Conservation (phyloP, 2,888 invertebrate species). For the Polymixis flavicincta region DNA sequence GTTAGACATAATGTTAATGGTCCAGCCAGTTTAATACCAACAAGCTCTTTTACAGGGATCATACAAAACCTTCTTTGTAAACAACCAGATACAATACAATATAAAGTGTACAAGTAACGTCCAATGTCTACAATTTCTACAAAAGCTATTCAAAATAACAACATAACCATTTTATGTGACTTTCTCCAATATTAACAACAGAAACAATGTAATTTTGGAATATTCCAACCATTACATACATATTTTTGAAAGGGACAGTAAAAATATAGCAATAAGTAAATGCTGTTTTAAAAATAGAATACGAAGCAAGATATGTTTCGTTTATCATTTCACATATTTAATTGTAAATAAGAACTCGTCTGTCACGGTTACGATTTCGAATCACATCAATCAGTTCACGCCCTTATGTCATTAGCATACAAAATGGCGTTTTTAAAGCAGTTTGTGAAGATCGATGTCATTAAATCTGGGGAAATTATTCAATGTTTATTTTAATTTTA, state of each 20-base stretch:
- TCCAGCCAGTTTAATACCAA: background rate
- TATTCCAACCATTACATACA: background rate
- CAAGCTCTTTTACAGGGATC: background rate
- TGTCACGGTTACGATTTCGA: slow-evolving; percentile 2
- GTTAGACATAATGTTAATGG: background rate
- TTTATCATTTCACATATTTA: background rate
- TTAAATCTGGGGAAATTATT: slow-evolving; percentile 7
- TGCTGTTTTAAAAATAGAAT: background rate
- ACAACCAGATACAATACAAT: background rate
- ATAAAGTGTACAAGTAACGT: background rate
- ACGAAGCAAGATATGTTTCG: slow-evolving; percentile 1
- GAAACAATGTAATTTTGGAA: slow-evolving; percentile 15
- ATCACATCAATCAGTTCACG: background rate
- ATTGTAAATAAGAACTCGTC: background rate
- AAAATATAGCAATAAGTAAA: slow-evolving; percentile 10
- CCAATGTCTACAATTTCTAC: slow-evolving; percentile 8
- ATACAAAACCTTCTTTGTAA: background rate
- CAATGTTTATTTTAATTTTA: slow-evolving; percentile 1
- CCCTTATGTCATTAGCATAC: background rate
- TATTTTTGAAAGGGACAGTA: background rate
- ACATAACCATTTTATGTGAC: slow-evolving; percentile 29
- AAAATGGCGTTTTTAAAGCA: background rate
- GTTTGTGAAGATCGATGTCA: background rate
- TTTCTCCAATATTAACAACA: slow-evolving; percentile 22
- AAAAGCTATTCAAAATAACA: slow-evolving; percentile 22